Evolutionary conservation across 1,140 invertebrate genomes (phyloP).

Genomic region (Lucilia sericata): DNA sequence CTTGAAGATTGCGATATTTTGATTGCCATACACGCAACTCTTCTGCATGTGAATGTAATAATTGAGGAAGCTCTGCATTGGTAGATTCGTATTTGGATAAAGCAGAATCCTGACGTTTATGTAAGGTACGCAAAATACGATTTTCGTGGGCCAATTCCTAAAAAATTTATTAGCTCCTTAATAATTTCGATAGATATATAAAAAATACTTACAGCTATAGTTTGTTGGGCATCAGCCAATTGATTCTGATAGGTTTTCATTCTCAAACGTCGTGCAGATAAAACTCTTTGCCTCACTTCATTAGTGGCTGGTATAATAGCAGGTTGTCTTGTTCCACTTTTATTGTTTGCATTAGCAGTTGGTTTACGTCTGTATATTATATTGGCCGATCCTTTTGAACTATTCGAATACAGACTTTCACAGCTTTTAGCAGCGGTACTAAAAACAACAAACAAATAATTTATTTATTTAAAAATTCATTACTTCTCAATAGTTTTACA

Average conservation of each 20-base stretch:
- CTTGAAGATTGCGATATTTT: constrained; percentile 76
- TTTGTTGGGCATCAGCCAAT: constrained; percentile 81
- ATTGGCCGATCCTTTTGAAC: constrained; percentile 62
- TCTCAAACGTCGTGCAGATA: constrained; percentile 80
- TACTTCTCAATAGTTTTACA: background rate
- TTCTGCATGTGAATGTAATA: constrained; percentile 80
- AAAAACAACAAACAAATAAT: background rate
- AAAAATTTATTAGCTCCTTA: constrained; percentile 3
- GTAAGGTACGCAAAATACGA: constrained; percentile 76
- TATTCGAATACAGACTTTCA: constrained; percentile 64
- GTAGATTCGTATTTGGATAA: constrained; percentile 78
- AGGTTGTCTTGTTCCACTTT: constrained; percentile 51
- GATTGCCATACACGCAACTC: constrained; percentile 79
- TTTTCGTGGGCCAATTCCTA: constrained; percentile 83
- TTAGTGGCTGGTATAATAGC: constrained; percentile 52
- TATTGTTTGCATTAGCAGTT: constrained; percentile 31
- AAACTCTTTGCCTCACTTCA: constrained; percentile 75
- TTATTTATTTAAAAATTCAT: background rate
- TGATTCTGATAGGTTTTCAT: constrained; percentile 83
- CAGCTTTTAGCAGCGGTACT: constrained; percentile 62
- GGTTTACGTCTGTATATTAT: constrained; percentile 60
- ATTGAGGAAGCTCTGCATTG: constrained; percentile 79
- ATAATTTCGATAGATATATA: background rate
- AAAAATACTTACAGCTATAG: constrained; percentile 74
- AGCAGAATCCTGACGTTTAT: constrained; percentile 81